Conservation (phyloP, 2,797 vertebrate species). For the Mallotus villosus region DNA sequence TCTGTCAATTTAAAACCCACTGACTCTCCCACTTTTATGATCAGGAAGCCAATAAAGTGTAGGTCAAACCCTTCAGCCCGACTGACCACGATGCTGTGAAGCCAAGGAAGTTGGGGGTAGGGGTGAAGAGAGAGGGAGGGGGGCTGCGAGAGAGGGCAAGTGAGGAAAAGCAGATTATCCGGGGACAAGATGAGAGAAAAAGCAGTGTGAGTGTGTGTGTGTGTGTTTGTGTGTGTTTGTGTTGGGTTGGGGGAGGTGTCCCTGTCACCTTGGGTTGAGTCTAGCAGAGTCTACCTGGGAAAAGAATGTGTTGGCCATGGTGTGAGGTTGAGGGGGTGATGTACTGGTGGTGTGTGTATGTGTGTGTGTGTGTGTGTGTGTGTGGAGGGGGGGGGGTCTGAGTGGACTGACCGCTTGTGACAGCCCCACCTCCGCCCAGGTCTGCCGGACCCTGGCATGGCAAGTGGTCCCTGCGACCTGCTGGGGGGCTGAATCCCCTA, state of each 20-base stretch:
- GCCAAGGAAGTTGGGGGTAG: constrained; percentile 18
- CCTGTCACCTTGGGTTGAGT: constrained; percentile 37
- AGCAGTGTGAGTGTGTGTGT: constrained; percentile 17
- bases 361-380: not conserved
- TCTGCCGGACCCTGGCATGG: constrained; percentile 78
- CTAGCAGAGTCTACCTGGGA: constrained; percentile 73
- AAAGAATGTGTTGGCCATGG: constrained; percentile 65
- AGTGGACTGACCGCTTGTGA: constrained; percentile 73
- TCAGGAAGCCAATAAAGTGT: constrained; percentile 57
- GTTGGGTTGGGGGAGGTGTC: no score
- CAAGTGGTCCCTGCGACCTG: constrained; percentile 92
- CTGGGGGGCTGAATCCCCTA: constrained; percentile 95
- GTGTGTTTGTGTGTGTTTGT: no score
- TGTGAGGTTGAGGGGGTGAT: no score
- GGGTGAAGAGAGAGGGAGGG: not conserved
- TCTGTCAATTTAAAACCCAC: constrained; percentile 43
- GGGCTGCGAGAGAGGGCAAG: constrained; percentile 9
- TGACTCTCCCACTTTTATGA: constrained; percentile 42
- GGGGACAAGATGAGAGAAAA: constrained; percentile 39
- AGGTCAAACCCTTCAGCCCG: constrained; percentile 40
- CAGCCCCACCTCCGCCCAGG: constrained; percentile 68
- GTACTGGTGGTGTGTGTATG: not conserved
- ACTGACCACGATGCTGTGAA: constrained; percentile 41
- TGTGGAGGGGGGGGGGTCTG: constrained; percentile 39
- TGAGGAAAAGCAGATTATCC: constrained; percentile 54